These are phyloP conservation scores for Carpatolechia fugitivella DNA, from an alignment of 2,888 invertebrate genomes.

Conservation along the genomic window DNA sequence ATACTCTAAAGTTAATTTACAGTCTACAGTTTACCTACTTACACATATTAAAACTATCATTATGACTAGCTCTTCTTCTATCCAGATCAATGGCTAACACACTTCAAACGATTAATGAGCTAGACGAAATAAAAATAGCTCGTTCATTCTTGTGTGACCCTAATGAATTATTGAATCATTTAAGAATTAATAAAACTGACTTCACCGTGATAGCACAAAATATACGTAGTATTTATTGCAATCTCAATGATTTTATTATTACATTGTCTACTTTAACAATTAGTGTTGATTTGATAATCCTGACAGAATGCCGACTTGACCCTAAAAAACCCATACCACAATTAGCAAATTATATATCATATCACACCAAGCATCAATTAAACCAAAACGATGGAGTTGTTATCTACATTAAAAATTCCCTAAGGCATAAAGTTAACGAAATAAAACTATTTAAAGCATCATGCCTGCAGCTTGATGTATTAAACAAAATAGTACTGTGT, in stretches of 20 bases:
- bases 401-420: neutral
- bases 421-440: neutral
- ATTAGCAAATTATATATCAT: too few relatives aligned
- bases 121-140: neutral
- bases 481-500: neutral
- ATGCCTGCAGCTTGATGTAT: neutral
- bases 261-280: neutral
- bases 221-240: constrained; percentile 13
- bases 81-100: neutral
- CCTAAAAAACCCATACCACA: neutral
- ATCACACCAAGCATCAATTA: too few relatives aligned
- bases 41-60: neutral
- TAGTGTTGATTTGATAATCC: neutral
- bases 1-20: too few relatives aligned
- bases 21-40: neutral
- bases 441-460: too few relatives aligned
- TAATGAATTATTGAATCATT: neutral
- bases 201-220: constrained; percentile 16
- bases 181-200: constrained; percentile 10
- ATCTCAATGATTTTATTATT: constrained; percentile 9
- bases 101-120: neutral
- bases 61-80: neutral
- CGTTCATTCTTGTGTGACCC: neutral
- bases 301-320: neutral
- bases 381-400: constrained; percentile 6